Evolutionary conservation across 2,888 invertebrate genomes (phyloP).

Genomic region (Tenthredo livida): DNA sequence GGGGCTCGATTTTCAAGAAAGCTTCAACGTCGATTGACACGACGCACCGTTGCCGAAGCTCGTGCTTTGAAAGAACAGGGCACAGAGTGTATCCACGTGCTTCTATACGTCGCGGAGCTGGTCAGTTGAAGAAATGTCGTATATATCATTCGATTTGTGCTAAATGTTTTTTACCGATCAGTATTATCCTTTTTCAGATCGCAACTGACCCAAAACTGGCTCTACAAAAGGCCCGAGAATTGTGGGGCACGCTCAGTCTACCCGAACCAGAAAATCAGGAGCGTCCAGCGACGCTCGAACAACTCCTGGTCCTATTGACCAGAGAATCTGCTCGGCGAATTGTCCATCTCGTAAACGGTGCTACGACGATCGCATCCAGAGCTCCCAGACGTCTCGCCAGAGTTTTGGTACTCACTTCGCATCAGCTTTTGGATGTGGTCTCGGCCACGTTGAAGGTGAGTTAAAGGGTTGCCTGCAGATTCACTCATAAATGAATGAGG

Average conservation of each 20-base stretch:
- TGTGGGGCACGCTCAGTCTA: slow-evolving; percentile 86
- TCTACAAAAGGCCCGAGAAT: slow-evolving; percentile 85
- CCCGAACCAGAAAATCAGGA: slow-evolving; percentile 93
- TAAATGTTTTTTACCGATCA: not conserved
- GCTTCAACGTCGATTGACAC: slow-evolving; percentile 87
- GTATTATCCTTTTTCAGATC: slow-evolving; percentile 79
- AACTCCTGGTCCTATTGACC: slow-evolving; percentile 87
- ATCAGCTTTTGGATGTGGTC: slow-evolving; percentile 81
- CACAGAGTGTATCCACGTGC: slow-evolving; percentile 86
- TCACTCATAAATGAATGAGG: not conserved
- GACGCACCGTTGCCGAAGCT: slow-evolving; percentile 89
- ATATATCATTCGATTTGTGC: not conserved
- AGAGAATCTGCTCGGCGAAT: slow-evolving; percentile 89
- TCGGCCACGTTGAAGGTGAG: slow-evolving; percentile 85
- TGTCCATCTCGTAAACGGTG: slow-evolving; percentile 89
- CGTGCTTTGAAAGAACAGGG: slow-evolving; percentile 90
- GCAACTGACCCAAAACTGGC: slow-evolving; percentile 89
- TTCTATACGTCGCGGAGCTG: slow-evolving; percentile 89
- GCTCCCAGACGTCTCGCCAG: slow-evolving; percentile 79
- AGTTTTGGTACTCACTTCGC: slow-evolving; percentile 73
- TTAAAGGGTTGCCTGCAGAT: slow-evolving; percentile 42
- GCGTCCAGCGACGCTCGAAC: slow-evolving; percentile 88
- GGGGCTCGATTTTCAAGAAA: slow-evolving; percentile 89
- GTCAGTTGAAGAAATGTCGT: slow-evolving; percentile 78
- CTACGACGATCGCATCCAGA: slow-evolving; percentile 80